Evolutionary conservation across 2,888 invertebrate genomes (phyloP).

Genomic region (Erebia ligea): DNA sequence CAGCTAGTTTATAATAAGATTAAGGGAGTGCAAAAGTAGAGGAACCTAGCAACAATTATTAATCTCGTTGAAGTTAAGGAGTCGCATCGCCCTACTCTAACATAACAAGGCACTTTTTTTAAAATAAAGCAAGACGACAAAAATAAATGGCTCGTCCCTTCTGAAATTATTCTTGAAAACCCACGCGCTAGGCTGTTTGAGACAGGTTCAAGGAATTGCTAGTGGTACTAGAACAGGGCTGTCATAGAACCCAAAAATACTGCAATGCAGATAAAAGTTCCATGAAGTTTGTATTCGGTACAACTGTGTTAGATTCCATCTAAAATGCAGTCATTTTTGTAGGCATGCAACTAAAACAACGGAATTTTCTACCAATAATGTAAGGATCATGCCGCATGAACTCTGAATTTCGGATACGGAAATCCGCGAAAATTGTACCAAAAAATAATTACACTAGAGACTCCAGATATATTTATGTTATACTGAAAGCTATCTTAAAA

Average conservation of each 20-base stretch:
- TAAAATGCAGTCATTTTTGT: not conserved
- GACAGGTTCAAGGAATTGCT: slow-evolving; percentile 46
- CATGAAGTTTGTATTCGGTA: not conserved
- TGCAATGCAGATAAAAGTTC: slow-evolving; percentile 21
- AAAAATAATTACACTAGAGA: too few species aligned
- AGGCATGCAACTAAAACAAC: not conserved
- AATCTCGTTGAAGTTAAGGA: slow-evolving; percentile 28
- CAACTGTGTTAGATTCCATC: not conserved
- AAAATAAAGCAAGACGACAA: slow-evolving; percentile 39
- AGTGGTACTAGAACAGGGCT: slow-evolving; percentile 37
- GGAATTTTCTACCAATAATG: too few species aligned
- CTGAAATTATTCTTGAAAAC: slow-evolving; percentile 42
- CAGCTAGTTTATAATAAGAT: too few species aligned
- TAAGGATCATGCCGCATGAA: too few species aligned
- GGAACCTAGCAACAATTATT: slow-evolving; percentile 27
- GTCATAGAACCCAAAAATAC: slow-evolving; percentile 10
- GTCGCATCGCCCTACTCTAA: slow-evolving; percentile 30
- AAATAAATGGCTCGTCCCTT: slow-evolving; percentile 40
- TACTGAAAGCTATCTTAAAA: too few species aligned
- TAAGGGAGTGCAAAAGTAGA: not conserved
- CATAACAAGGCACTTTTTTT: slow-evolving; percentile 38
- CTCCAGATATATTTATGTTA: too few species aligned
- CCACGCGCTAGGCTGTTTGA: slow-evolving; percentile 47
- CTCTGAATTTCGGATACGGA: too few species aligned
- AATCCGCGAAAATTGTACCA: too few species aligned